Evolutionary conservation across 2,113 vertebrate genomes (phyloP), one percentile per base, ranked within the genome.

Genomic region (Ochotona princeps): DNA sequence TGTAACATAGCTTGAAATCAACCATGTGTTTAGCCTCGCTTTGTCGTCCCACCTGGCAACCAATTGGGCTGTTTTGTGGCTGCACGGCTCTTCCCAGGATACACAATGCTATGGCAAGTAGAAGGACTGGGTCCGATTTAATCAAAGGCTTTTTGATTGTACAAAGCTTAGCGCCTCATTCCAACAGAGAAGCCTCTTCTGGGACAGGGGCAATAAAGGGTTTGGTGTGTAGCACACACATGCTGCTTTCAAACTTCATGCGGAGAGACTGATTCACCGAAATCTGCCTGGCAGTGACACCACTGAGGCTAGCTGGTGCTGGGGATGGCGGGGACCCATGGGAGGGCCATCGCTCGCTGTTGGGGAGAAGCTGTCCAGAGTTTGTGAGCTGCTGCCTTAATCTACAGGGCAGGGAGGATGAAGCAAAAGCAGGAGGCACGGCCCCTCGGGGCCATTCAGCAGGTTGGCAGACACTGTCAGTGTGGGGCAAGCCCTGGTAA

Each of bases 121-220:
- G 95, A 92, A 89, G 90, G 93, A 97, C 94, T 92, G 94, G 97
- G 94, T 94, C 75, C 32, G n/a, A 87, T 97, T 96, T 97, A 95
- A 97, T 97, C 96, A 97, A 97, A 95, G 95, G 85, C 93, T 96
- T 97, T 44, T 97, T 95, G 96, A 96, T 89, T 92, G 87, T 73
- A 92, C 96, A 95, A 95, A 96, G 96, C 95, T 80, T 60, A 80
- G 20, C 95, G 94, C 79, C 85, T 95, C 15, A 0, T 90, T 96
- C 96, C 80, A 72, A 95, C 93, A 93, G 96, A 82, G 94, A 96
- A 89, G 92, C 94, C 85, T 95, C 96, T 95, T 96, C 93, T 89
- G 80, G 96, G 70, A 93, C 32, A 61, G 87, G 73, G 89, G 73
- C 38, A 85, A 93, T 94, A 95, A 90, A 93, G 87, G 89, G 70